Evolutionary conservation across 2,888 invertebrate species (phyloP).

Genomic region (Acholoe squamosa): DNA sequence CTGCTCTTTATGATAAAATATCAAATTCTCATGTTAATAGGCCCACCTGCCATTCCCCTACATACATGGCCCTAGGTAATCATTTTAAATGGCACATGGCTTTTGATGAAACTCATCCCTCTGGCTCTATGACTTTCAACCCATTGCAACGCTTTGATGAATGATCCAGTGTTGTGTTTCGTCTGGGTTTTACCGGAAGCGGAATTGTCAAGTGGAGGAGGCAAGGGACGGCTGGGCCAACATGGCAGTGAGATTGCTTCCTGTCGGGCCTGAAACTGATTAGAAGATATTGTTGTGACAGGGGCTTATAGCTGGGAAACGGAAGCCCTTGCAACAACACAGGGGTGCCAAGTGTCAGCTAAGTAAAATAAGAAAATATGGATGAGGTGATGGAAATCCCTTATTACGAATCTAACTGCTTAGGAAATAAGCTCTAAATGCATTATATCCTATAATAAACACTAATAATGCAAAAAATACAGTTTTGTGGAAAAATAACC

Average conservation of each 20-base stretch:
- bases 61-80: not conserved
- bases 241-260: conserved; percentile 34
- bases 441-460: too few relatives aligned
- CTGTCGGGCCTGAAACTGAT: conserved; percentile 22
- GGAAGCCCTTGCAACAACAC: too few relatives aligned
- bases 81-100: not conserved
- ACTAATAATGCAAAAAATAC: too few relatives aligned
- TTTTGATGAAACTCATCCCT: not conserved
- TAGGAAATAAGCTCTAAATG: too few relatives aligned
- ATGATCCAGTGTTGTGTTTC: not conserved
- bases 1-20: too few relatives aligned
- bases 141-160: conserved; percentile 16
- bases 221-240: conserved; percentile 3
- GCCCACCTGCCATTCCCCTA: too few relatives aligned
- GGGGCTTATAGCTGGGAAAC: not conserved
- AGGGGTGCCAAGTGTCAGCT: not conserved
- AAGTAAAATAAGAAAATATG: too few relatives aligned
- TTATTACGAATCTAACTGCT: too few relatives aligned
- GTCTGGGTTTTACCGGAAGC: conserved; percentile 37
- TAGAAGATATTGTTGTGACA: conserved; percentile 41
- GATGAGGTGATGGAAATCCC: too few relatives aligned
- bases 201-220: conserved; percentile 7
- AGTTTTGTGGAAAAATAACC: too few relatives aligned
- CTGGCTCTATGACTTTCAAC: not conserved
- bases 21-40: too few relatives aligned